These are phyloP conservation scores for Neosalanx taihuensis DNA, from an alignment of 2,797 vertebrate genomes.

Conservation along the genomic window DNA sequence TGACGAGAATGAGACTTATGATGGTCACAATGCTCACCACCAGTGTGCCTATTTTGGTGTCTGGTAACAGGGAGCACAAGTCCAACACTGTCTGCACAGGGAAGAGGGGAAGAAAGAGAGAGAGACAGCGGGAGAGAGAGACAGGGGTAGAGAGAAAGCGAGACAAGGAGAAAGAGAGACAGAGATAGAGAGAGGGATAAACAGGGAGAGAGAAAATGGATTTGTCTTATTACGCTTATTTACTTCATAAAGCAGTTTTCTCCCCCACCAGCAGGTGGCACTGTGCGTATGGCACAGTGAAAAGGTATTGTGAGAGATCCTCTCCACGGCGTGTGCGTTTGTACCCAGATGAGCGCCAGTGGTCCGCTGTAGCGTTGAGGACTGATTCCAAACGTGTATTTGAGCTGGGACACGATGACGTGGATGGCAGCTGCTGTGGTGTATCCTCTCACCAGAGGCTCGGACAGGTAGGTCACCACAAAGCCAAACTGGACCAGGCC, in stretches of 20 bases:
- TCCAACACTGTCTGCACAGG: slow-evolving; percentile 79
- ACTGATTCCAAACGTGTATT: slow-evolving; percentile 84
- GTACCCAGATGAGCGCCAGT: slow-evolving; percentile 72
- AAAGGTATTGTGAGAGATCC: neutral
- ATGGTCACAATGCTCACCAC: slow-evolving; percentile 83
- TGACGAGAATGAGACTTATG: slow-evolving; percentile 73
- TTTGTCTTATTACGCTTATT: neutral
- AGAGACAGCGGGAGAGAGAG: neutral
- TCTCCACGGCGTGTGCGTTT: slow-evolving; percentile 38
- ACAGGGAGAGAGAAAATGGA: neutral
- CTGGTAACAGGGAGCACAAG: slow-evolving; percentile 74
- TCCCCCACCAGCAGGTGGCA: slow-evolving; percentile 34
- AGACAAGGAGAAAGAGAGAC: neutral
- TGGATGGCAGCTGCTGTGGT: slow-evolving; percentile 80
- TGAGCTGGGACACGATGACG: slow-evolving; percentile 90
- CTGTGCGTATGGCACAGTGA: slow-evolving; percentile 76
- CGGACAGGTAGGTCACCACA: slow-evolving; percentile 92
- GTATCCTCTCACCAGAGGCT: slow-evolving; percentile 84
- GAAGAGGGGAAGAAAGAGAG: slow-evolving; percentile 7
- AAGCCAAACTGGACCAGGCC: slow-evolving; percentile 90
- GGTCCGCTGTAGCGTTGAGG: slow-evolving; percentile 73
- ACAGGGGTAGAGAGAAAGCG: neutral
- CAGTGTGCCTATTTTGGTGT: slow-evolving; percentile 80
- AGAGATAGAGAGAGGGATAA: neutral
- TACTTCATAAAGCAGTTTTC: neutral